phyloP scores from a whole-genome alignment of 2,113 vertebrate species.

The Sylvia atricapilla region DNA sequence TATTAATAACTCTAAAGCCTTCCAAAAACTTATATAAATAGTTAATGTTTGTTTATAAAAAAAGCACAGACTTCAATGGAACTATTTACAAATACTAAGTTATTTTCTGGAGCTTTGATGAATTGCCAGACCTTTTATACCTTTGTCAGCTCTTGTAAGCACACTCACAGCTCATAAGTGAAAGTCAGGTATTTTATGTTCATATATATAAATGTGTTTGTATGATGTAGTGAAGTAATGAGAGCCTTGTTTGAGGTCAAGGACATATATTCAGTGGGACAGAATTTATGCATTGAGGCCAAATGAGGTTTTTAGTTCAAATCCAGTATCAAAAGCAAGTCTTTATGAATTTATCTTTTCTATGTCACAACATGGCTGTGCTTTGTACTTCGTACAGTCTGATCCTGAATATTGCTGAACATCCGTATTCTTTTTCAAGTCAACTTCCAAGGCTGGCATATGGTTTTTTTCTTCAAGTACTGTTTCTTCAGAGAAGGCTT shows the following conservation, averaged over 20 bases:
- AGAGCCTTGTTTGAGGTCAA: slow-evolving; percentile 28
- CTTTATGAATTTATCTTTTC: background rate
- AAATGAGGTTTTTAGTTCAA: background rate
- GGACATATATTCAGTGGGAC: background rate
- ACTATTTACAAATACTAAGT: background rate
- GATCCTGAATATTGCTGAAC: background rate
- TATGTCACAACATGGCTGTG: background rate
- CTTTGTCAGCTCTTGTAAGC: background rate
- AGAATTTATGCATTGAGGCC: slow-evolving; percentile 24
- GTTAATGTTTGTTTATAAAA: background rate
- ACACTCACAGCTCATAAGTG: background rate
- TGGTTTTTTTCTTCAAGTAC: background rate
- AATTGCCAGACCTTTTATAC: background rate
- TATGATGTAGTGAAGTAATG: background rate
- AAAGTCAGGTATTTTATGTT: slow-evolving; percentile 8
- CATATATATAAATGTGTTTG: background rate
- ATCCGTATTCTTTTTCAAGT: background rate
- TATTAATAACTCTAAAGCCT: background rate
- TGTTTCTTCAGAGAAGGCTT: slow-evolving; percentile 5
- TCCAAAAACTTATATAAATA: background rate
- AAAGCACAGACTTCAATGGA: background rate
- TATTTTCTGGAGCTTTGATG: background rate
- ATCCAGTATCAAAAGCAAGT: slow-evolving; percentile 11
- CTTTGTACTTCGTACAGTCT: background rate
- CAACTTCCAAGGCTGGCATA: background rate